Conservation (phyloP, 2,113 vertebrate genomes). For the Zonotrichia leucophrys region DNA sequence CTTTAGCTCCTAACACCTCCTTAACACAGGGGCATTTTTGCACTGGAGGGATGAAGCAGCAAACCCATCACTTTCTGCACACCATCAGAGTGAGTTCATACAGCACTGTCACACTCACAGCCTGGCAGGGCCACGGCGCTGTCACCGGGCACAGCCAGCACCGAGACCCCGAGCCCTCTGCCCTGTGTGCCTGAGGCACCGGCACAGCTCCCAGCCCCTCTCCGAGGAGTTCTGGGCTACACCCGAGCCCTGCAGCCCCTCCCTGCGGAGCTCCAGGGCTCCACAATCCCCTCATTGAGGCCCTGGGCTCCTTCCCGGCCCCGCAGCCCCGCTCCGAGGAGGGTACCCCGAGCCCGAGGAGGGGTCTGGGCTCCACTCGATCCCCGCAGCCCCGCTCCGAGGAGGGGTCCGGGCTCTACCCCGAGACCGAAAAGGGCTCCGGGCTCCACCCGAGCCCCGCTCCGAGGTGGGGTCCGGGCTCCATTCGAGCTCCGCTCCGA, state of each 20-base stretch:
- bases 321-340: no score
- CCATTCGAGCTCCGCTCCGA: no score
- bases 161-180: neutral
- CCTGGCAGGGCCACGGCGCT: fast-evolving
- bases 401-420: no score
- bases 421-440: no score
- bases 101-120: fast-evolving
- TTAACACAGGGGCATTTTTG: fast-evolving
- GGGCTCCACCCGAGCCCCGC: no score
- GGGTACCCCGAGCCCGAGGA: no score
- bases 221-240: neutral
- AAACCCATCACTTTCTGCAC: fast-evolving
- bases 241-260: neutral
- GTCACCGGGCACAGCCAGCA: neutral
- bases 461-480: no score
- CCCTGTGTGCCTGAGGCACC: neutral
- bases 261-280: neutral
- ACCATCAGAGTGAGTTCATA: fast-evolving
- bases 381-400: no score
- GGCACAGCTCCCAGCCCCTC: neutral
- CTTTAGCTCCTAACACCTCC: neutral
- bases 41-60: neutral
- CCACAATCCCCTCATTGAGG: fast-evolving
- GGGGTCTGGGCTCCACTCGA: no score
- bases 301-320: neutral